Evolutionary conservation across 2,888 invertebrate genomes (phyloP).

Genomic region (Thereva unica): DNA sequence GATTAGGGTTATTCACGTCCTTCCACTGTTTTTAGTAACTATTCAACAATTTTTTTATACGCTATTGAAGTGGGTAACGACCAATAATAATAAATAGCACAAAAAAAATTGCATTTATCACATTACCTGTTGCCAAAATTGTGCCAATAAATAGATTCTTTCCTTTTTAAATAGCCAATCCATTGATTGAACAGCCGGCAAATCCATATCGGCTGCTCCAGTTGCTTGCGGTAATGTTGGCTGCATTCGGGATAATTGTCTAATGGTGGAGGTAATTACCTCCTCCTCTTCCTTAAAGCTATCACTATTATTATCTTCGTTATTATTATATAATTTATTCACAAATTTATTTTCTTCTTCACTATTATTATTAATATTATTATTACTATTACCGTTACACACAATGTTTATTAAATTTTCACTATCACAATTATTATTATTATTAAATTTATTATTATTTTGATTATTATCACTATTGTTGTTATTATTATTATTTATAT

Average conservation of each 20-base stretch:
- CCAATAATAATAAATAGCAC: conserved; percentile 28
- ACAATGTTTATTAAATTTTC: background rate
- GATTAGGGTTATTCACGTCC: too few relatives aligned
- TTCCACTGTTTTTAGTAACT: too few relatives aligned
- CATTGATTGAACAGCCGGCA: conserved; percentile 94
- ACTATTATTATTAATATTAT: background rate
- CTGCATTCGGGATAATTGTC: conserved; percentile 66
- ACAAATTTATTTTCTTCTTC: background rate
- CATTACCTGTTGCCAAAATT: conserved; percentile 96
- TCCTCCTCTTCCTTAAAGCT: conserved; percentile 24
- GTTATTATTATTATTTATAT: background rate
- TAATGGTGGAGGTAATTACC: conserved; percentile 38
- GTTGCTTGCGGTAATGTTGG: conserved; percentile 73
- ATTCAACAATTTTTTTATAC: too few relatives aligned
- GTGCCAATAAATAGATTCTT: conserved; percentile 89
- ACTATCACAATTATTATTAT: conserved; percentile 2
- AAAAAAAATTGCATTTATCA: conserved; percentile 42
- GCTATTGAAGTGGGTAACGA: background rate
- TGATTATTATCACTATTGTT: conserved; percentile 7
- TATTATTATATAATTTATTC: conserved; percentile 1
- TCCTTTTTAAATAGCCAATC: conserved; percentile 97
- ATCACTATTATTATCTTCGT: conserved; percentile 8
- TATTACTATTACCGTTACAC: background rate
- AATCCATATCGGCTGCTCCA: conserved; percentile 84
- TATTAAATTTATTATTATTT: conserved; percentile 10